Percentiles rank a stretch among this genome's conserved stretches.
Conservation (phyloP, 2,888 invertebrate genomes). For the Scotopteryx bipunctaria region DNA sequence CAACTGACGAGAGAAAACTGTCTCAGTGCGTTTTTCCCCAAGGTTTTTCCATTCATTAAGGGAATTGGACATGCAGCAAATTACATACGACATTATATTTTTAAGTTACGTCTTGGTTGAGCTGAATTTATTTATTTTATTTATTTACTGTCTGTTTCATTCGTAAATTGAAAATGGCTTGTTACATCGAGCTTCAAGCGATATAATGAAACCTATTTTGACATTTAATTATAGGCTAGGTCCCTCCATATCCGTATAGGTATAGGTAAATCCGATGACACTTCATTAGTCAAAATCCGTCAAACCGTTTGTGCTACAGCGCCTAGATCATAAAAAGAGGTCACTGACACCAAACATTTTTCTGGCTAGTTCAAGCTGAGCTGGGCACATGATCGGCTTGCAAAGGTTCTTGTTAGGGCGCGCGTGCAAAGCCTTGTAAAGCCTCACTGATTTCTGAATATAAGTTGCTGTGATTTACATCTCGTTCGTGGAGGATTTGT, state of each 20-base stretch:
- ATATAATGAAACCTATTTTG: too few species aligned
- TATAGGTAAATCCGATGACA: too few species aligned
- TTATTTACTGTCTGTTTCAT: too few species aligned
- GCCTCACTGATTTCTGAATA: constrained; percentile 8
- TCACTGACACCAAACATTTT: neutral
- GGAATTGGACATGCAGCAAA: too few species aligned
- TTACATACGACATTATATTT: too few species aligned
- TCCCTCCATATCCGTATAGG: too few species aligned
- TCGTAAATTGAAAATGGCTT: too few species aligned
- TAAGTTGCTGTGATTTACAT: constrained; percentile 18
- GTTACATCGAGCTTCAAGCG: too few species aligned
- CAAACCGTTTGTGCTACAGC: neutral
- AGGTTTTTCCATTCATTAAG: too few species aligned
- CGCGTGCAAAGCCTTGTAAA: constrained; percentile 11
- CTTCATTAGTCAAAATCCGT: too few species aligned
- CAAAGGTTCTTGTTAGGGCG: neutral
- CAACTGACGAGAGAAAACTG: constrained; percentile 21
- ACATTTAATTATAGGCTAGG: neutral
- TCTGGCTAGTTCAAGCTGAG: neutral
- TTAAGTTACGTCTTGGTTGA: too few species aligned
- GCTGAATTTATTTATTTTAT: too few species aligned
- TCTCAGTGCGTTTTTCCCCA: constrained; percentile 3
- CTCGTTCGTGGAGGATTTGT: constrained; percentile 7
- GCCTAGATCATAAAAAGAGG: neutral
- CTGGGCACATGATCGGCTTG: neutral